Percentiles rank a stretch among this genome's conserved stretches.
phyloP scores from a whole-genome alignment of 2,888 invertebrate genomes.

The Eupithecia exiguata region DNA sequence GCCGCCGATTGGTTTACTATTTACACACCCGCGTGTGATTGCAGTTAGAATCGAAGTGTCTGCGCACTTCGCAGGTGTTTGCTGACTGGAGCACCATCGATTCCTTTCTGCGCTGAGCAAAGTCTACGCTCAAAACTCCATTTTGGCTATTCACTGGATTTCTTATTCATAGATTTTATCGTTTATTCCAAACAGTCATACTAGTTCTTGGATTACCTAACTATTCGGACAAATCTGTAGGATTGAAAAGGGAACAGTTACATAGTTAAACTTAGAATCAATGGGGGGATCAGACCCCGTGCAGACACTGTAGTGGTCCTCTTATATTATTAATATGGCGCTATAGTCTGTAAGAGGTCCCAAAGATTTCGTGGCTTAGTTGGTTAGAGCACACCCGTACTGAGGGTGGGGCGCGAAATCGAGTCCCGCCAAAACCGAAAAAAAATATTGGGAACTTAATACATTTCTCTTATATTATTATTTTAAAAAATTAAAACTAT shows the following conservation, averaged over 20 bases:
- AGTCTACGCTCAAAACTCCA: slow-evolving; percentile 29
- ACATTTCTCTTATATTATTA: too few relatives aligned
- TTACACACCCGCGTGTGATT: slow-evolving; percentile 64
- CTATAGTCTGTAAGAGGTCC: too few relatives aligned
- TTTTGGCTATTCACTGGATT: slow-evolving; percentile 1
- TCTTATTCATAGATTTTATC: background rate
- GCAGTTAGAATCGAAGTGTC: slow-evolving; percentile 60
- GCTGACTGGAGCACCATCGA: slow-evolving; percentile 27
- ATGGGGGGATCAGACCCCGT: background rate
- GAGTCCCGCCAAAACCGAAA: too few relatives aligned
- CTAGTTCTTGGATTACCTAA: background rate
- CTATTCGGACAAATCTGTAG: background rate
- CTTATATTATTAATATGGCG: too few relatives aligned
- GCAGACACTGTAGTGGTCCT: background rate
- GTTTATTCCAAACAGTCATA: background rate
- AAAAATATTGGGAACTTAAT: too few relatives aligned
- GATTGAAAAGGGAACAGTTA: background rate
- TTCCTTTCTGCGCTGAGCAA: slow-evolving; percentile 28
- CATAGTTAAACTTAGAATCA: background rate
- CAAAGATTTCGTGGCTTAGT: too few relatives aligned
- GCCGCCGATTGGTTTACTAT: slow-evolving; percentile 68
- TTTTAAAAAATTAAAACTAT: too few relatives aligned
- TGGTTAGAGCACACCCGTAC: too few relatives aligned
- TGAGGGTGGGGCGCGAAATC: too few relatives aligned
- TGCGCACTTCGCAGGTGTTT: slow-evolving; percentile 31